Conservation (phyloP, 35 echinoderm and acorn worm species). For the Holothuria glaberrima region DNA sequence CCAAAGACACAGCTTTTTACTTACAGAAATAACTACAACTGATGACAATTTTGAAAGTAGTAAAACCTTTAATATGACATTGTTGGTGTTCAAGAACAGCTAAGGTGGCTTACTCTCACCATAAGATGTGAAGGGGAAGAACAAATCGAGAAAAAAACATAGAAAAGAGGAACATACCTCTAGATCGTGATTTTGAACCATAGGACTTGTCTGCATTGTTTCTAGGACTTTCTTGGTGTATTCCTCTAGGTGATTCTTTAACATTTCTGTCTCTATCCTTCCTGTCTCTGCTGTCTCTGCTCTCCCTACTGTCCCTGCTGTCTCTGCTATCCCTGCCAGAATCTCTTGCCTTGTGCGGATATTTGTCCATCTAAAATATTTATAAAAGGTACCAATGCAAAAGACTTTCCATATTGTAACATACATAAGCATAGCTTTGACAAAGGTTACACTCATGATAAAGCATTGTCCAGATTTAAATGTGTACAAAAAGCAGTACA, state of each 20-base stretch:
- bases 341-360: constrained; percentile 58
- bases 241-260: constrained; percentile 48
- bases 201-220: constrained; percentile 51
- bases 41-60: neutral
- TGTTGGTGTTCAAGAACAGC: neutral
- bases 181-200: constrained; percentile 48
- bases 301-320: constrained; percentile 25
- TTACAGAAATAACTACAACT: too few relatives aligned
- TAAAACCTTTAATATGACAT: neutral
- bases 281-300: constrained; percentile 7
- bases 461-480: too few relatives aligned
- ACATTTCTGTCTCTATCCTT: constrained; percentile 37
- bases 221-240: constrained; percentile 49
- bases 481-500: too few relatives aligned
- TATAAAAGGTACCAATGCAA: too few relatives aligned
- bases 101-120: neutral
- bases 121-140: too few relatives aligned
- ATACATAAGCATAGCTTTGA: too few relatives aligned
- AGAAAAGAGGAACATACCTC: constrained; percentile 33
- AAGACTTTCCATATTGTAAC: too few relatives aligned
- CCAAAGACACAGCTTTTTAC: too few relatives aligned
- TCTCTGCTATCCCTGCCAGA: constrained; percentile 41
- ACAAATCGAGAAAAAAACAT: too few relatives aligned
- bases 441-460: too few relatives aligned
- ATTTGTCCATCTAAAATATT: constrained; percentile 58